Evolutionary conservation across 2,797 vertebrate genomes (phyloP), one percentile per base, ranked within the genome.

Genomic region (Myripristis murdjan): DNA sequence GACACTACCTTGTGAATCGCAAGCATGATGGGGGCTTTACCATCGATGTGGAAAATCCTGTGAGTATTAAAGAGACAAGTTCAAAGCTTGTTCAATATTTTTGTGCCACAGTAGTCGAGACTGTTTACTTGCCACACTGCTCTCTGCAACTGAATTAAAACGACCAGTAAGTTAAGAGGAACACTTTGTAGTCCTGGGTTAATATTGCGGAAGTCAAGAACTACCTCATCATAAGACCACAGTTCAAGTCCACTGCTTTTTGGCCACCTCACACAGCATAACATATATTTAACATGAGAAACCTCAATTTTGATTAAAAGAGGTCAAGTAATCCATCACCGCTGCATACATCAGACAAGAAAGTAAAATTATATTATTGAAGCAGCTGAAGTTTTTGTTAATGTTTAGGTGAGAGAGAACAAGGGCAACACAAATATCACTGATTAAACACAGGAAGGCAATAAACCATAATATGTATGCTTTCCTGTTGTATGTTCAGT

Each of bases 41-140:
- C 62, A 95, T 97, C 1, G 94, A 93, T 0, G 63, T 97, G 24
- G 94, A 96, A 4, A 67, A 74, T 3, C 95, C 94, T 48, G 96
- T 97, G 83, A 96, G 96, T 90, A 55, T 77, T 35, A 4, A 48
- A 11, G 18, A 6, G 14, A 6, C 12, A 9, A 39, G 16, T 23
- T 49, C 3, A 24, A 23, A 9, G 16, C 5, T 20, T 43, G 5
- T 15, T 41, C 14, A 6, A 33, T 71, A 16, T 31, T 12, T 22
- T 33, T 31, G 15, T 0, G 35, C 26, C 53, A 31, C 54, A 60
- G 23, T 28, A 57, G 52, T 31, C 28, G 7, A 0, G 2, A 14
- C 48, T 49, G 22, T 48, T 28, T 31, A 31, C 51, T 24, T n/a
- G n/a, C n/a, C n/a, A n/a, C n/a, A n/a, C 28, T 33, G 28, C 28